Base-by-base conservation (phyloP, 2,113 vertebrate genomes). In the Tetraodon nigroviridis region DNA sequence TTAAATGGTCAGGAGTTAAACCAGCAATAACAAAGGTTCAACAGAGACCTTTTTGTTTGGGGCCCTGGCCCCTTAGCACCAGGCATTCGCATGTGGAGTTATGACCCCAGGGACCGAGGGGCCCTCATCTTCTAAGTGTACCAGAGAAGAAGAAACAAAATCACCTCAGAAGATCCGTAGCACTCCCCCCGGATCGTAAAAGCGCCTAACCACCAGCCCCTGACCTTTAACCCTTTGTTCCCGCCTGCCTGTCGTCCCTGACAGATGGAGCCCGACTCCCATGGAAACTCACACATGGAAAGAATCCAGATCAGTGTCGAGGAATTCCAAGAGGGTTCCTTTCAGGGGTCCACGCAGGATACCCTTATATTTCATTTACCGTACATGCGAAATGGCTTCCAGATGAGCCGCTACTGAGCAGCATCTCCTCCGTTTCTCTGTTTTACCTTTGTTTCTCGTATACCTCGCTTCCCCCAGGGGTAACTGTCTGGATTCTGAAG, bases 151-250 rank as follows among this genome's bases (percentile, higher is more conserved):
- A 56, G 45, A 64, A 68, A 69, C 40, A 53, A 41, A 50, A 2
- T 24, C 55, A 53, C 55, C 64, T 73, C 73, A 63, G 60, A 64
- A 74, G 67, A 56, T 44, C 59, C 57, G 20, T 55, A 61, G 58
- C 52, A 42, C 71, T 78, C 50, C 74, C 73, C 49, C 37, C 17
- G 27, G 62, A 75, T 71, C 69, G 76, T 85, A 77, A 88, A 52
- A 84, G 76, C 58, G 76, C 50, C 76, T 69, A 82, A 73, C 45
- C 56, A 55, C 32, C 10, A 65, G 66, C 51, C 51, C 6, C 61
- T 70, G 75, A 85, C 85, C 77, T 58, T 77, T 86, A 82, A 84
- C 76, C 84, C 76, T 67, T 64, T 69, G 71, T 67, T 76, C 63
- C 71, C 6, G 18, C 47, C 27, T 7, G 55, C 63, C 64, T 64